Conservation (phyloP, 2,797 vertebrate species). For the Chloroceryle inda region DNA sequence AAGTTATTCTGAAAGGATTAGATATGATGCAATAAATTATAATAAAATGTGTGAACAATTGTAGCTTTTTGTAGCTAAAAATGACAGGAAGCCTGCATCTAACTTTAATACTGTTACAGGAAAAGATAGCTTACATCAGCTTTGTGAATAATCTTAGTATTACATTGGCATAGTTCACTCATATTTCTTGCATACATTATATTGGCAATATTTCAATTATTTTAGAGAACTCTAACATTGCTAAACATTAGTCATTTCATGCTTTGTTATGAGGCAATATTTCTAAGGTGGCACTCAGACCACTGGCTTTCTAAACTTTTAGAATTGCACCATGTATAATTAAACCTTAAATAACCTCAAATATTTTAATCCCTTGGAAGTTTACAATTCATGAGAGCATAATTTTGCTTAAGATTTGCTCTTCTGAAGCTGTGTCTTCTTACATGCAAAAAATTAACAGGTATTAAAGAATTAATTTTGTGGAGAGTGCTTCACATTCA, state of each 20-base stretch:
- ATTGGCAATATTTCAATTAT: neutral
- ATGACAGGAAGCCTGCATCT: neutral
- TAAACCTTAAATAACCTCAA: neutral
- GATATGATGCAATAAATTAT: slow-evolving; percentile 13
- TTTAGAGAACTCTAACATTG: neutral
- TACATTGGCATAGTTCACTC: neutral
- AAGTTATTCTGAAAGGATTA: slow-evolving; percentile 28
- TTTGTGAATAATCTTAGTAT: neutral
- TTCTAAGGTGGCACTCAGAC: neutral
- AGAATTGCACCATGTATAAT: neutral
- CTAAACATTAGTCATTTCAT: neutral
- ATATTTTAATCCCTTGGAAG: neutral
- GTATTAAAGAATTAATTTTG: neutral
- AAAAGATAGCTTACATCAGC: neutral
- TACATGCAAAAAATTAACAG: neutral
- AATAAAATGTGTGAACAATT: neutral
- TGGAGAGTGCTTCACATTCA: neutral
- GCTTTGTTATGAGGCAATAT: neutral
- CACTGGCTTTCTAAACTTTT: neutral
- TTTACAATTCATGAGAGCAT: neutral
- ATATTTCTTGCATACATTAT: neutral
- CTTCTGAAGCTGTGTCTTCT: neutral
- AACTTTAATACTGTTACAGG: neutral
- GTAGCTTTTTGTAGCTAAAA: neutral
- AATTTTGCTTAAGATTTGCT: neutral